A percentile compares a stretch with the other conserved stretches of the same genome.
phyloP scores from a whole-genome alignment of 2,888 invertebrate species.

The Choristoneura rosaceana region DNA sequence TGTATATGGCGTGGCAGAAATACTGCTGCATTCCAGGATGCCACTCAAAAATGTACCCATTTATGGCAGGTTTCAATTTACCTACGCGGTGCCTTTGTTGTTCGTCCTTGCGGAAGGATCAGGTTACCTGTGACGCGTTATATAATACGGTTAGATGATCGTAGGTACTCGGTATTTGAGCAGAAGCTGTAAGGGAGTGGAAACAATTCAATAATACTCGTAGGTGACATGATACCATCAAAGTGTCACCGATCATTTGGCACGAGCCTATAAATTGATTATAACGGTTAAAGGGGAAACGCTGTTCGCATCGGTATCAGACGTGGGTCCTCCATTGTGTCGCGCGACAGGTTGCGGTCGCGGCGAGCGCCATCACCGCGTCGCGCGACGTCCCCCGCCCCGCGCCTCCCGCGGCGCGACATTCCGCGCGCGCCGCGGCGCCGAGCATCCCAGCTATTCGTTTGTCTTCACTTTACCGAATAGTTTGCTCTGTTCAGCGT shows the following conservation, averaged over 20 bases:
- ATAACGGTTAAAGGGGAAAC: not conserved
- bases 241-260: not conserved
- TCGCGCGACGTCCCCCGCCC: not conserved
- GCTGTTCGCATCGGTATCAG: not conserved
- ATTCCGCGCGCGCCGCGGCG: not conserved
- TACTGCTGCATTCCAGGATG: constrained; percentile 16
- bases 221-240: not conserved
- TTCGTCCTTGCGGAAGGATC: not conserved
- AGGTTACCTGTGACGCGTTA: not conserved
- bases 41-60: constrained; percentile 21
- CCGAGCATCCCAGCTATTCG: constrained; percentile 2
- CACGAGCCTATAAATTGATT: not conserved
- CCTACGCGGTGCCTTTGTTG: constrained; percentile 15
- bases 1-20: not conserved
- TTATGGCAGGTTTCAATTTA: constrained; percentile 30
- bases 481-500: not conserved
- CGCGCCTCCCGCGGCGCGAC: not conserved
- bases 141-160: not conserved
- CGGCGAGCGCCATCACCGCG: not conserved
- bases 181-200: not conserved
- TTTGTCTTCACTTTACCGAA: not conserved
- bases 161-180: not conserved
- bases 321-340: not conserved
- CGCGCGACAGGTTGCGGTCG: not conserved
- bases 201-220: not conserved